These are phyloP conservation scores for Tursiops truncatus DNA, from an alignment of 2,113 vertebrate genomes.

Conservation along the genomic window DNA sequence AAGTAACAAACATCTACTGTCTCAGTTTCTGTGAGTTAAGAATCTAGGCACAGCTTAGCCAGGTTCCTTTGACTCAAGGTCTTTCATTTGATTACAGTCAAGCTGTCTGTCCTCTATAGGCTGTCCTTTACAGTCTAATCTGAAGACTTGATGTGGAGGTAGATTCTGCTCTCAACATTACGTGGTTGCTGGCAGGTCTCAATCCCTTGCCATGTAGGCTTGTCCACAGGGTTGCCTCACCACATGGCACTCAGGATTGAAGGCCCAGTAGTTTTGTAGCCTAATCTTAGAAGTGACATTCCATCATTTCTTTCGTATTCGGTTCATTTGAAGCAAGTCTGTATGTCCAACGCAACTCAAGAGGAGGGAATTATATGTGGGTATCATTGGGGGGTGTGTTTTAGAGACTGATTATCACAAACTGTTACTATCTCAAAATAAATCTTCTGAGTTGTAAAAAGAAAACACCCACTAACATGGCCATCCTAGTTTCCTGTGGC, in stretches of 20 bases:
- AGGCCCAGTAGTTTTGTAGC: neutral
- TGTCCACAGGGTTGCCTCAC: neutral
- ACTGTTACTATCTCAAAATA: neutral
- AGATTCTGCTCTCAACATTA: neutral
- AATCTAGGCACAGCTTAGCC: neutral
- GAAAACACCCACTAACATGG: neutral
- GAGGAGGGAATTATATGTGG: neutral
- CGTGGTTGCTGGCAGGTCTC: neutral
- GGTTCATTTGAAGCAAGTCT: neutral
- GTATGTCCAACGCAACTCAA: neutral
- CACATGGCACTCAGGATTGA: neutral
- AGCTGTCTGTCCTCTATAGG: neutral
- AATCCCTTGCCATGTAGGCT: neutral
- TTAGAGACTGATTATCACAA: neutral
- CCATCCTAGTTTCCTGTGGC: neutral
- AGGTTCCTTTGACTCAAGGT: neutral
- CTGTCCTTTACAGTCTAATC: neutral
- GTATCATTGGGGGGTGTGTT: neutral
- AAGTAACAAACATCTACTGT: neutral
- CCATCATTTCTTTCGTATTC: neutral
- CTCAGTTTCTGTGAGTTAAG: neutral
- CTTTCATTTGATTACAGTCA: neutral
- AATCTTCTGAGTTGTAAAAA: neutral
- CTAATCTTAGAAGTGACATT: neutral
- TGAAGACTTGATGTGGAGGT: neutral